Evolutionary conservation across 2,888 invertebrate species (phyloP).

Genomic region (Orgyia antiqua): DNA sequence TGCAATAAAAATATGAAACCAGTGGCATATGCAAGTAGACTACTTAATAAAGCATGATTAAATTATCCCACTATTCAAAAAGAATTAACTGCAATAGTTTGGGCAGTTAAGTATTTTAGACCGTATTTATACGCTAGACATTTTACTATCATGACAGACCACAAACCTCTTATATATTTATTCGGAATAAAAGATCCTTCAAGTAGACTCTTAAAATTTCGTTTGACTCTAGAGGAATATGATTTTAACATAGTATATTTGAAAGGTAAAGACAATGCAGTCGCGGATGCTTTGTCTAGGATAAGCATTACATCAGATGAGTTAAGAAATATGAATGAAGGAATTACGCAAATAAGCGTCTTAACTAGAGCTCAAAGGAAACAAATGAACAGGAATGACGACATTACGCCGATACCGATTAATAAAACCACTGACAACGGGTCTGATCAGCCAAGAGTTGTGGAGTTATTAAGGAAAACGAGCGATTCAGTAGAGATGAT

Average conservation of each 20-base stretch:
- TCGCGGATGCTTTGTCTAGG: not conserved
- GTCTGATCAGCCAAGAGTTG: not conserved
- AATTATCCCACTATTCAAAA: slow-evolving; percentile 4
- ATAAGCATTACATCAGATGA: not conserved
- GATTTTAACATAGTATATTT: not conserved
- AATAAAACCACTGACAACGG: not conserved
- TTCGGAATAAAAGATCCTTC: not conserved
- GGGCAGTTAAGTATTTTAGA: not conserved
- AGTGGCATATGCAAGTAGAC: slow-evolving; percentile 15
- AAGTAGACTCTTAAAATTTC: not conserved
- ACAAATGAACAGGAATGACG: no score
- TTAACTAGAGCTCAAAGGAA: no score
- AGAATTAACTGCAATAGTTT: not conserved
- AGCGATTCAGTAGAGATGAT: not conserved
- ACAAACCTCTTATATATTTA: not conserved
- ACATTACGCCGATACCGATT: no score
- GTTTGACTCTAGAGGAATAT: not conserved
- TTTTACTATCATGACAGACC: not conserved
- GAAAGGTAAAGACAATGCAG: not conserved
- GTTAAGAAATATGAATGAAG: not conserved
- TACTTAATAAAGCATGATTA: slow-evolving; percentile 9
- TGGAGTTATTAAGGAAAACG: not conserved
- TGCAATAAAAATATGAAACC: slow-evolving; percentile 1
- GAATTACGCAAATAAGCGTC: not conserved
- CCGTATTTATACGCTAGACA: not conserved